Base-by-base conservation (phyloP, 2,113 vertebrate genomes). In the Tragelaphus scriptus region DNA sequence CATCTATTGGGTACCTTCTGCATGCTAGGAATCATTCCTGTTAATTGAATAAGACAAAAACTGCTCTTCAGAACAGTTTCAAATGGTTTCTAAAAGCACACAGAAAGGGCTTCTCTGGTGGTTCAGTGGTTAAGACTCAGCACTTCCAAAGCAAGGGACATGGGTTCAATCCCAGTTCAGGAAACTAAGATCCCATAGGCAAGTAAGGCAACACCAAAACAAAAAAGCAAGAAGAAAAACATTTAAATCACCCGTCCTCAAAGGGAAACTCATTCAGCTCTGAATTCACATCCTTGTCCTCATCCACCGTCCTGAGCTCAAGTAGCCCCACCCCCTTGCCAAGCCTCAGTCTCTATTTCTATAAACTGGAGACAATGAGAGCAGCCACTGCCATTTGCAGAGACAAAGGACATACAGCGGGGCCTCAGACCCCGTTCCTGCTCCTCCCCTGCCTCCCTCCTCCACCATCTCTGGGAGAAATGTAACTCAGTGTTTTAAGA, bases 301-400 rank as follows among this genome's bases (percentile, higher is more conserved):
- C 13, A 4, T 1, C 36, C 36, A 1, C 30, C 10, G 2, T 6
- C 3, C 0, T 1, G 79, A 36, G 47, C 79, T 65, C 17, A 0
- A 36, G 77, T 30, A 7, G 11, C 25, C 47, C 84, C 3, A 3
- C 2, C 13, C 1, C 17, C 49, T 28, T 16, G 0, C 6, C 2
- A n/a, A 63, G 58, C 89, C 81, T 63, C 44, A 0, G 47, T 47
- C 25, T 47, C 32, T 2, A 1, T 7, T 11, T 23, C 59, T 17
- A 1, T 10, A 51, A 58, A 16, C 23, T 2, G 30, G 32, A 10
- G 11, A 5, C 7, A 25, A 36, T 0, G 12, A 2, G 0, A 14
- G 23, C 1, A 2, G 26, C 10, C 11, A 36, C 4, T 28, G 56
- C 11, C 11, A 9, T 23, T 19, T 47, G 25, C 79, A 81, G 51